Conservation (phyloP, 2,797 vertebrate species). For the Myotis pilosus region DNA sequence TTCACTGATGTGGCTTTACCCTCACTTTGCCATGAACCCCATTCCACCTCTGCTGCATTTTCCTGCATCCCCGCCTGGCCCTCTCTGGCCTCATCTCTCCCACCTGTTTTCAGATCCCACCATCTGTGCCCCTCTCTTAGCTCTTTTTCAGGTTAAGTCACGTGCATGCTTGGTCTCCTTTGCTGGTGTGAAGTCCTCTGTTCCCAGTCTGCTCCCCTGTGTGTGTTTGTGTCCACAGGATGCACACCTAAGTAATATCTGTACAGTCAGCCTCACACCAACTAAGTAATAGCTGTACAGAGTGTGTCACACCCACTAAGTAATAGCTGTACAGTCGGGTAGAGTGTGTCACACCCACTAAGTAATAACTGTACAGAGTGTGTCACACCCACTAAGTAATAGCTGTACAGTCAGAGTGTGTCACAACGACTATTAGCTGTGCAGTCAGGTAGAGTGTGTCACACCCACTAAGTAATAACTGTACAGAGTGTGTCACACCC, state of each 20-base stretch:
- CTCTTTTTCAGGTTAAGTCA: neutral
- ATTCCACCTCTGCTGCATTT: neutral
- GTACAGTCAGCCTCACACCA: neutral
- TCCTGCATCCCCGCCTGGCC: neutral
- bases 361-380: neutral
- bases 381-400: too few species aligned
- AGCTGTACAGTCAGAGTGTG: neutral
- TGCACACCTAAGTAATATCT: neutral
- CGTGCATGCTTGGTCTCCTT: neutral
- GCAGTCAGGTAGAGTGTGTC: neutral
- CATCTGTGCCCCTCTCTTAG: neutral
- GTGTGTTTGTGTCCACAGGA: neutral
- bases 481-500: too few species aligned
- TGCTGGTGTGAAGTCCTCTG: neutral
- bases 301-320: neutral
- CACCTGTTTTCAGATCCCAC: neutral
- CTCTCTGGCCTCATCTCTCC: neutral
- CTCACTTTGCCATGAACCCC: neutral
- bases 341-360: neutral
- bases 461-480: neutral
- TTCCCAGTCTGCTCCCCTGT: neutral
- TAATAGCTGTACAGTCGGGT: too few species aligned
- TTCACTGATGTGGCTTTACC: too few species aligned
- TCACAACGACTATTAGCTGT: neutral
- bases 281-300: neutral